phyloP scores from a whole-genome alignment of 53 echinoderm and acorn worm species.

The Glandiceps talaboti region DNA sequence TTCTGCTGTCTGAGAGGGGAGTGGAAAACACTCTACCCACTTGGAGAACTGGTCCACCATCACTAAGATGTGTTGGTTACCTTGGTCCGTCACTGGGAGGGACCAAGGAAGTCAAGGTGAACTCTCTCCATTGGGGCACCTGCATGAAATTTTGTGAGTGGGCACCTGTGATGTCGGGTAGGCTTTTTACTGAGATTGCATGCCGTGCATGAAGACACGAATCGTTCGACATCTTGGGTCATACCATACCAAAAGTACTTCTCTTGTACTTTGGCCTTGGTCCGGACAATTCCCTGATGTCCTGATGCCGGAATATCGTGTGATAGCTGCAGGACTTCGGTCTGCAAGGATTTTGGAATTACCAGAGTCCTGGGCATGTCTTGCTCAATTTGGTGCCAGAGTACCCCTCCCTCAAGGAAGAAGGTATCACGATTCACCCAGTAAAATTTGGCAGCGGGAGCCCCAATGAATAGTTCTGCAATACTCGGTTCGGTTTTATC shows the following conservation, averaged over 20 bases:
- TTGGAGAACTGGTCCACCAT: too few species aligned
- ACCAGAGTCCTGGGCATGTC: slow-evolving; percentile 5
- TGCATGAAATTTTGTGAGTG: slow-evolving; percentile 24
- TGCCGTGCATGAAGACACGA: slow-evolving; percentile 9
- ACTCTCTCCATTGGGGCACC: too few species aligned
- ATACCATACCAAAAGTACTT: slow-evolving; percentile 33
- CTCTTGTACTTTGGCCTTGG: slow-evolving; percentile 9
- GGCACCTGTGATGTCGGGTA: slow-evolving; percentile 1
- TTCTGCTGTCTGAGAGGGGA: slow-evolving; percentile 24
- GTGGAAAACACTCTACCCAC: slow-evolving; percentile 33
- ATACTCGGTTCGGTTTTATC: slow-evolving; percentile 15
- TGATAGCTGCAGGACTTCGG: slow-evolving; percentile 2
- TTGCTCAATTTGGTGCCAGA: slow-evolving; percentile 1
- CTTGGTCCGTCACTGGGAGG: slow-evolving; percentile 10
- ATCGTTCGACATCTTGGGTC: slow-evolving; percentile 18
- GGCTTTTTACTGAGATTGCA: slow-evolving; percentile 24
- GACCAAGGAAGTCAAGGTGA: slow-evolving; percentile 18
- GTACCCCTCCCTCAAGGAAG: neutral
- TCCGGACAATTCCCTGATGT: slow-evolving; percentile 32
- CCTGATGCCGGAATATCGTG: too few species aligned
- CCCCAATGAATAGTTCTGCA: slow-evolving; percentile 14
- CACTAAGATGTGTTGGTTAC: slow-evolving; percentile 23
- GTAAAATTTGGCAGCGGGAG: slow-evolving; percentile 21
- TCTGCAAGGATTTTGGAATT: slow-evolving; percentile 8
- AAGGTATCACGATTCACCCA: slow-evolving; percentile 25